These are phyloP conservation scores for Candoia aspera DNA, from an alignment of 2,113 vertebrate species.

Conservation along the genomic window DNA sequence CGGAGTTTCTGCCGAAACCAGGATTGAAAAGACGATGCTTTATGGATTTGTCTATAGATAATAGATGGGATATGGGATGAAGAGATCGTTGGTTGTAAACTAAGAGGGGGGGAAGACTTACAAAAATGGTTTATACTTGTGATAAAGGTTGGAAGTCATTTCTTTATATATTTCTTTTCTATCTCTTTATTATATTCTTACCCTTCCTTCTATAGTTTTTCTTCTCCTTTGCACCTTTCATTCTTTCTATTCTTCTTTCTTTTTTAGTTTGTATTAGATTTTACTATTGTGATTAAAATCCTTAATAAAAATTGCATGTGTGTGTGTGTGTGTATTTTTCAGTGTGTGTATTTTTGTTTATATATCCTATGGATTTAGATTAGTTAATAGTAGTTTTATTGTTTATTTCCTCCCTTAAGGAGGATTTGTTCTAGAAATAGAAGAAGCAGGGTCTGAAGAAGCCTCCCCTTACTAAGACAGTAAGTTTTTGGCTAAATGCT, in stretches of 20 bases:
- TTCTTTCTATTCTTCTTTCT: neutral
- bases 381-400: neutral
- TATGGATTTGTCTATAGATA: no score
- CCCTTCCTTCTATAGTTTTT: neutral
- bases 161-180: neutral
- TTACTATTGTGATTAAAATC: neutral
- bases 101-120: neutral
- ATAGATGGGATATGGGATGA: no score
- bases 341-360: neutral
- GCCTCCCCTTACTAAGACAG: neutral
- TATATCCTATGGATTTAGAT: neutral
- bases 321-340: neutral
- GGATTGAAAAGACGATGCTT: no score
- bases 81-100: no score
- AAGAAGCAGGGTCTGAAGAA: neutral
- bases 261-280: neutral
- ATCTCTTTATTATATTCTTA: neutral
- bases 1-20: no score
- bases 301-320: no score
- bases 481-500: no score
- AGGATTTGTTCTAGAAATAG: neutral
- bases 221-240: neutral
- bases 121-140: neutral
- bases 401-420: neutral
- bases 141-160: neutral